Conservation (phyloP, 2,888 invertebrate genomes). For the Apamea sordens region DNA sequence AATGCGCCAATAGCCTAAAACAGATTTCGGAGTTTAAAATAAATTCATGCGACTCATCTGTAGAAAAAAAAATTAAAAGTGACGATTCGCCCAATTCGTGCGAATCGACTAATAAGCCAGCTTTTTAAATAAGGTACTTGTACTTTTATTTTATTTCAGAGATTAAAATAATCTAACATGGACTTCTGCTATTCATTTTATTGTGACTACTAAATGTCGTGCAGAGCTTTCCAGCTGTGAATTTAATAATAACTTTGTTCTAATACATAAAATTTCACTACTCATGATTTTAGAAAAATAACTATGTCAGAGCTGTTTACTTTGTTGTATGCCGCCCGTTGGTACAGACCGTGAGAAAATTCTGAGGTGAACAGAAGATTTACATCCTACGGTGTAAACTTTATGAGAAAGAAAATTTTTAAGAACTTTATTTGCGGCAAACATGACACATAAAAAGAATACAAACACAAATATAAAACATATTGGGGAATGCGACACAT, state of each 20-base stretch:
- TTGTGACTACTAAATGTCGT: constrained; percentile 31
- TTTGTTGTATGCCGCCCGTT: not conserved
- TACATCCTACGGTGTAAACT: not conserved
- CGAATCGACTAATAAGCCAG: too few relatives aligned
- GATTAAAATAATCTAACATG: not conserved
- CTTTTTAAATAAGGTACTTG: too few relatives aligned
- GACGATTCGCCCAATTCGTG: too few relatives aligned
- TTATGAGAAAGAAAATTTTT: not conserved
- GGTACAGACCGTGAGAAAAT: not conserved
- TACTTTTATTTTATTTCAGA: too few relatives aligned
- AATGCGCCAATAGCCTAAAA: too few relatives aligned
- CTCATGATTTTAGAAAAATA: constrained; percentile 4
- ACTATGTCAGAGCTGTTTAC: not conserved
- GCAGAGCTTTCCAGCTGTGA: constrained; percentile 56
- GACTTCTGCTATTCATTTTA: constrained; percentile 17
- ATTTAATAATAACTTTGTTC: constrained; percentile 32
- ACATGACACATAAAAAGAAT: too few relatives aligned
- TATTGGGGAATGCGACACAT: too few relatives aligned
- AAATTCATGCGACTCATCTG: too few relatives aligned
- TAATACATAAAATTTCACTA: constrained; percentile 5
- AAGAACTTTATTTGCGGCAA: too few relatives aligned
- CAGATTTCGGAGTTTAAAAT: too few relatives aligned
- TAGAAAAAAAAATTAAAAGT: too few relatives aligned
- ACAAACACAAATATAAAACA: too few relatives aligned
- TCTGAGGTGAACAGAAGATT: not conserved